Evolutionary conservation across 1,140 invertebrate species (phyloP).

Genomic region (Pachypeltis micranthus): DNA sequence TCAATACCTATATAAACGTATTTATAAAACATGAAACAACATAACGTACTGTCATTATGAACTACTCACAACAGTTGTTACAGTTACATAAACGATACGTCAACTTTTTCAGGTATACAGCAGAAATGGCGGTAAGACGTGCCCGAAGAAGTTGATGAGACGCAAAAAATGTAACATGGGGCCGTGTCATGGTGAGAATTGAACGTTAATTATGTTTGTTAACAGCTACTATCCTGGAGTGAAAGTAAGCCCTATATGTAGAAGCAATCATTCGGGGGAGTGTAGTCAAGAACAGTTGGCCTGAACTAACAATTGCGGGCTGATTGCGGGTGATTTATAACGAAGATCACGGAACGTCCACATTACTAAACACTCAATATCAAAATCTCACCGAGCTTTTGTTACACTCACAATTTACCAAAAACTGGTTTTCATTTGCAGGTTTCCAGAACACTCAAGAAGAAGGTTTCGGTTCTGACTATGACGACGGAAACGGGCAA

Average conservation of each 20-base stretch:
- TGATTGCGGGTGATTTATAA: not conserved
- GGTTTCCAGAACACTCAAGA: not conserved
- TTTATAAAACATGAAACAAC: too few species aligned
- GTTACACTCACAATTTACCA: too few species aligned
- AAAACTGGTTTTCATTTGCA: too few species aligned
- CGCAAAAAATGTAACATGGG: slow-evolving; percentile 38
- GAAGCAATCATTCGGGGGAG: slow-evolving; percentile 23
- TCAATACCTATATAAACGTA: too few species aligned
- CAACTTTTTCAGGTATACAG: slow-evolving; percentile 39
- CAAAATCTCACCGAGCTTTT: too few species aligned
- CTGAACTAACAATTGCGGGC: not conserved
- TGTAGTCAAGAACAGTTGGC: slow-evolving; percentile 5
- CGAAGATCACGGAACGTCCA: too few species aligned
- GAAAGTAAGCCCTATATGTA: slow-evolving; percentile 27
- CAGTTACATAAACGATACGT: not conserved
- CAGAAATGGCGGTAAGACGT: slow-evolving; percentile 52
- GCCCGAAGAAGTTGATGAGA: slow-evolving; percentile 46
- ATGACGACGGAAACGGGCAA: not conserved
- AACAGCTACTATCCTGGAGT: not conserved
- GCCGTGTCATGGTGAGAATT: slow-evolving; percentile 11
- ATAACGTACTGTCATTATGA: too few species aligned
- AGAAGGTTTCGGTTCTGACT: not conserved
- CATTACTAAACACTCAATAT: too few species aligned
- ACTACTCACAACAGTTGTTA: not conserved
- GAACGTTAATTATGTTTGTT: not conserved